Base-by-base conservation (phyloP, 2,113 vertebrate species). In the Thomomys bottae region DNA sequence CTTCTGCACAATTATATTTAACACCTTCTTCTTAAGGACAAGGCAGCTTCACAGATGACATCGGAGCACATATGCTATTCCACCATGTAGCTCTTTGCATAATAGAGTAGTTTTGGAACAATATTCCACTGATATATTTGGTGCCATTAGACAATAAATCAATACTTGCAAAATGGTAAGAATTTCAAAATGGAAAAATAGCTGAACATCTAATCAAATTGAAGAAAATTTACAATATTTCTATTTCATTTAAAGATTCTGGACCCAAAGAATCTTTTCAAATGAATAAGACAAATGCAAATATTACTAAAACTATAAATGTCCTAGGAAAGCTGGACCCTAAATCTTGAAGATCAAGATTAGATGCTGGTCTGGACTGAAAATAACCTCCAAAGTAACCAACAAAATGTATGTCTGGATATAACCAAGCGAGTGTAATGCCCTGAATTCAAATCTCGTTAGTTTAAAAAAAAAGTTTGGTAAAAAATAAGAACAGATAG, bases 91-190 rank as follows among this genome's bases (percentile, higher is more conserved):
- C 73, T 79, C n/a, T 88, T 32, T 91, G 32, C 32, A 63, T 83
- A 76, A 3, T 59, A 70, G 57, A 95, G 73, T 93, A 18, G 80
- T 63, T 94, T 97, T 92, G 88, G n/a, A 67, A 54, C 82, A 81
- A 85, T 21, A 88, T 79, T 32, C 2, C 42, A 87, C 9, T 71
- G 0, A 96, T 90, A 71, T 23, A 86, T 95, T 95, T 86, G 93
- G 23, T 10, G 88, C 28, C 64, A 18, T 86, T 71, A 15, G 36
- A 68, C 93, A 93, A 96, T 77, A 93, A 96, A 81, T 87, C 36
- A 89, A 20, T 86, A 76, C 92, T 96, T 96, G 88, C 77, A 23
- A 91, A 93, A 76, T 40, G 26, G 75, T 96, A 96, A 92, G 59
- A 61, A 57, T 3, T n/a, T 23, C 1, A 34, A 34, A 21, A 40